Evolutionary conservation across 1,140 invertebrate genomes (phyloP).

Genomic region (Apocrypta bakeri): DNA sequence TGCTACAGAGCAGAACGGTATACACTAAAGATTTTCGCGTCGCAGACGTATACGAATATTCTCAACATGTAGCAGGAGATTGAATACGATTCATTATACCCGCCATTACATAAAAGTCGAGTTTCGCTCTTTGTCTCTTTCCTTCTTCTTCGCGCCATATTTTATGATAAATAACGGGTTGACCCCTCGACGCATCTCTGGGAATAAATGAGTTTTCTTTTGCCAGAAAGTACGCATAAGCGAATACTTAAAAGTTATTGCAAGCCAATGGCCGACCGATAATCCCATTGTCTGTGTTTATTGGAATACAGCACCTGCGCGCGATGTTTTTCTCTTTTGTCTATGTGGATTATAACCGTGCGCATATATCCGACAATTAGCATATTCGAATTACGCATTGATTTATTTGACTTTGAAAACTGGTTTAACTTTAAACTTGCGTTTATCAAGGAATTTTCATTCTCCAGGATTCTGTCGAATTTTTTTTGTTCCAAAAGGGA

Average conservation of each 20-base stretch:
- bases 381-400: no score
- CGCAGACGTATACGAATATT: background rate
- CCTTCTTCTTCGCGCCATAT: slow-evolving; percentile 58
- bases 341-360: no score
- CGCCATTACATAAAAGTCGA: slow-evolving; percentile 61
- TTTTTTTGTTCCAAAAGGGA: no score
- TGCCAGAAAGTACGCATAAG: slow-evolving; percentile 56
- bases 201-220: slow-evolving; percentile 61
- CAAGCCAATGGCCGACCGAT: background rate
- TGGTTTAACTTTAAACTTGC: no score
- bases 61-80: slow-evolving; percentile 52
- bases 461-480: no score
- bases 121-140: slow-evolving; percentile 47
- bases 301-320: no score
- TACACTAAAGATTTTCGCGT: slow-evolving; percentile 55
- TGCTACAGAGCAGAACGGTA: background rate
- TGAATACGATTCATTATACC: slow-evolving; percentile 63
- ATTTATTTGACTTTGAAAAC: no score
- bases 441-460: no score
- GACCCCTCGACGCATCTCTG: slow-evolving; percentile 60
- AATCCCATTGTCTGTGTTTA: no score
- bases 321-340: no score
- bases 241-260: slow-evolving; percentile 10
- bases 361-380: no score
- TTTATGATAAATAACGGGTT: slow-evolving; percentile 67